Evolutionary conservation across 2,113 vertebrate species (phyloP).

Genomic region (human (Homo sapiens)): GRCh38 chr12:93525501-93526000

Average conservation of each 20-base stretch:
- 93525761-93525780: neutral
- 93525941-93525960: neutral
- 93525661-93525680: neutral
- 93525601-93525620: neutral
- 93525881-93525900: neutral
- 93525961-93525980: neutral
- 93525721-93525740: neutral
- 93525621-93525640: neutral
- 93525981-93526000: neutral
- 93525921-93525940: conserved; percentile 29
- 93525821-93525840: neutral
- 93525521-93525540: neutral
- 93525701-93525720: neutral
- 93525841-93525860: neutral
- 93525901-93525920: neutral
- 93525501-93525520: neutral
- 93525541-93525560: neutral
- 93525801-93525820: neutral
- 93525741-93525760: neutral
- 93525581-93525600: neutral
- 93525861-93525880: neutral
- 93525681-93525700: neutral
- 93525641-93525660: fast-evolving
- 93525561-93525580: neutral
- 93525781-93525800: neutral